Conservation (phyloP, 2,888 invertebrate species). For the Dioctria rufipes region DNA sequence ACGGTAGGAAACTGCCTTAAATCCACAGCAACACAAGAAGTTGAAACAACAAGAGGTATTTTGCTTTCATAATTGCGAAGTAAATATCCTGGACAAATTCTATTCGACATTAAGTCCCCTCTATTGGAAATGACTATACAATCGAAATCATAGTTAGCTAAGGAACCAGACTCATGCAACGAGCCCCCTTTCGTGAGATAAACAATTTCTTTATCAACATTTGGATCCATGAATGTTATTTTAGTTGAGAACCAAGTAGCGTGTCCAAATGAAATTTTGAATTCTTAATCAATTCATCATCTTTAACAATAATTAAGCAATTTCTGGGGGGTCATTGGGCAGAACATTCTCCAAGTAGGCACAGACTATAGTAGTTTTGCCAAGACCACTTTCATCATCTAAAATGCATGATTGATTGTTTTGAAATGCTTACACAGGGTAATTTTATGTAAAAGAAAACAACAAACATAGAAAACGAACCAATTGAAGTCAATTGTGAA, state of each 20-base stretch:
- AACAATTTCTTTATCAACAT: conserved; percentile 65
- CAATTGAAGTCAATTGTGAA: conserved; percentile 60
- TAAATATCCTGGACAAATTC: conserved; percentile 68
- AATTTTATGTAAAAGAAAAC: conserved; percentile 69
- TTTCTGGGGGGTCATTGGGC: conserved; percentile 61
- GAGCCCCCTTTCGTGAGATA: conserved; percentile 68
- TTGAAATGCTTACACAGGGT: conserved; percentile 67
- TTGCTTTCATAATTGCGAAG: conserved; percentile 68
- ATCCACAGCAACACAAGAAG: conserved; percentile 69
- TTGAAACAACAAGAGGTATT: conserved; percentile 68
- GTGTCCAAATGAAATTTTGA: conserved; percentile 69
- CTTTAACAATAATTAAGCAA: conserved; percentile 66
- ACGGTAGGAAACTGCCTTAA: conserved; percentile 60
- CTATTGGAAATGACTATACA: conserved; percentile 68
- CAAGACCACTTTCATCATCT: conserved; percentile 69
- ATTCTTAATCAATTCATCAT: conserved; percentile 65
- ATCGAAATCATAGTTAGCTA: conserved; percentile 67
- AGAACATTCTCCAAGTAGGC: conserved; percentile 64
- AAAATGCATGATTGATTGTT: conserved; percentile 66
- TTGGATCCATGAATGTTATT: conserved; percentile 65
- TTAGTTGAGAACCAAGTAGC: conserved; percentile 64
- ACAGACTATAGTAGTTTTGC: conserved; percentile 65
- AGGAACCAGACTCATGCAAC: conserved; percentile 65
- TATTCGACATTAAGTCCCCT: conserved; percentile 67
- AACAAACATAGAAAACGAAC: conserved; percentile 69